These are phyloP conservation scores for Seriola quinqueradiata DNA, from an alignment of 2,113 vertebrate species.

Conservation along the genomic window DNA sequence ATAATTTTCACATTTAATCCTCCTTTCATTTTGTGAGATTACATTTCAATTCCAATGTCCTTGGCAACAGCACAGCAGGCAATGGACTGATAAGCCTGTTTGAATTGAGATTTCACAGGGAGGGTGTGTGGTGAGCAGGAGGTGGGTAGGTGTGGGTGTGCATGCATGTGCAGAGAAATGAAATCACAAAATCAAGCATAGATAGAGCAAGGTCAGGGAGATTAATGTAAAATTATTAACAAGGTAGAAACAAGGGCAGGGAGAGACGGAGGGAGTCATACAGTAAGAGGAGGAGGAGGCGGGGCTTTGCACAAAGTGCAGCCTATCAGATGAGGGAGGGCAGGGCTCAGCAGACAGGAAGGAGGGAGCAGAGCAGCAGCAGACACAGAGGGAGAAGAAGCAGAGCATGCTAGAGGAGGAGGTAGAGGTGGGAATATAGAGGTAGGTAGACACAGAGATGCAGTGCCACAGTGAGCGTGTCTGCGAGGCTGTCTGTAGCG, in stretches of 20 bases:
- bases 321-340: slow-evolving; percentile 72
- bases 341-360: slow-evolving; percentile 60
- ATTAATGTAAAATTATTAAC: slow-evolving; percentile 72
- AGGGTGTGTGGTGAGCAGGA: slow-evolving; percentile 20
- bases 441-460: slow-evolving; percentile 76
- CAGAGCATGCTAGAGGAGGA: slow-evolving; percentile 56
- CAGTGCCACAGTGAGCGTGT: slow-evolving; percentile 74
- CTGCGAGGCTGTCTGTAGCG: slow-evolving; percentile 66
- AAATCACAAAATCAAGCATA: slow-evolving; percentile 64
- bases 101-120: slow-evolving; percentile 64
- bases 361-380: slow-evolving; percentile 70
- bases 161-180: slow-evolving; percentile 34
- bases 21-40: slow-evolving; percentile 32
- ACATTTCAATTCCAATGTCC: slow-evolving; percentile 62
- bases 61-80: slow-evolving; percentile 68
- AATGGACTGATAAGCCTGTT: slow-evolving; percentile 60
- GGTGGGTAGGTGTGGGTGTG: slow-evolving; percentile 10
- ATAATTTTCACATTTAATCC: slow-evolving; percentile 15
- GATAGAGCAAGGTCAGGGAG: slow-evolving; percentile 71
- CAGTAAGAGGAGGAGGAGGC: slow-evolving; percentile 38
- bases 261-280: slow-evolving; percentile 42
- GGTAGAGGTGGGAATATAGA: slow-evolving; percentile 64
- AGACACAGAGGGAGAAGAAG: slow-evolving; percentile 67
- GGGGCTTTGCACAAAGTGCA: slow-evolving; percentile 10
- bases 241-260: slow-evolving; percentile 71